phyloP scores from a whole-genome alignment of 2,113 vertebrate species.

The Festucalex cinctus region DNA sequence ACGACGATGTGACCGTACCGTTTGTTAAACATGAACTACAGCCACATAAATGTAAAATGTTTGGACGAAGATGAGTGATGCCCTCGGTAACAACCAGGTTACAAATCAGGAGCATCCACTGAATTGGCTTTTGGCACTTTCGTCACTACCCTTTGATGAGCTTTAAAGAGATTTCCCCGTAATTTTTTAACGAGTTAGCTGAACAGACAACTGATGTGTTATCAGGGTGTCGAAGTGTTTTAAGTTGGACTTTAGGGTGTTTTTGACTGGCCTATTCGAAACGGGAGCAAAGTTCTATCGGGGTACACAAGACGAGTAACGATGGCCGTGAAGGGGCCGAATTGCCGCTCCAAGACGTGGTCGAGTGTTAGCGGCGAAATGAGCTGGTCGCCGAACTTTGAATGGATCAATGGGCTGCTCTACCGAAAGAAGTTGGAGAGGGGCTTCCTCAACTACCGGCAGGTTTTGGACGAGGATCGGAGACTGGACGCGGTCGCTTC shows the following conservation, averaged over 20 bases:
- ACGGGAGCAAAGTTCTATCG: constrained; percentile 15
- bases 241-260: not conserved
- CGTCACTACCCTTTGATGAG: constrained; percentile 4
- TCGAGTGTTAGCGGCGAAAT: constrained; percentile 28
- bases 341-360: constrained; percentile 44
- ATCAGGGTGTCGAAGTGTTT: not conserved
- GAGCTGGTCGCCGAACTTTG: constrained; percentile 61
- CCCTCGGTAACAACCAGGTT: constrained; percentile 33
- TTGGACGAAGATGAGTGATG: constrained; percentile 30
- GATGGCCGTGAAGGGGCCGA: constrained; percentile 67
- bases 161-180: not conserved
- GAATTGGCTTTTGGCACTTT: constrained; percentile 17
- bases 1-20: not conserved
- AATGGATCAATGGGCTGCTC: constrained; percentile 71
- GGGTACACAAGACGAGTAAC: constrained; percentile 35
- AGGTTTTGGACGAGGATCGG: constrained; percentile 72
- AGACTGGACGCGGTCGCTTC: constrained; percentile 65
- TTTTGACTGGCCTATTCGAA: not conserved
- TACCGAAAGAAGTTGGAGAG: constrained; percentile 78
- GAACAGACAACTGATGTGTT: not conserved
- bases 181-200: not conserved
- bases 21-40: constrained; percentile 8
- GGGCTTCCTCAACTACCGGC: constrained; percentile 75
- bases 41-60: constrained; percentile 4
- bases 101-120: constrained; percentile 19